These are phyloP conservation scores for Listronotus oregonensis DNA, from an alignment of 1,140 invertebrate genomes.

Conservation along the genomic window DNA sequence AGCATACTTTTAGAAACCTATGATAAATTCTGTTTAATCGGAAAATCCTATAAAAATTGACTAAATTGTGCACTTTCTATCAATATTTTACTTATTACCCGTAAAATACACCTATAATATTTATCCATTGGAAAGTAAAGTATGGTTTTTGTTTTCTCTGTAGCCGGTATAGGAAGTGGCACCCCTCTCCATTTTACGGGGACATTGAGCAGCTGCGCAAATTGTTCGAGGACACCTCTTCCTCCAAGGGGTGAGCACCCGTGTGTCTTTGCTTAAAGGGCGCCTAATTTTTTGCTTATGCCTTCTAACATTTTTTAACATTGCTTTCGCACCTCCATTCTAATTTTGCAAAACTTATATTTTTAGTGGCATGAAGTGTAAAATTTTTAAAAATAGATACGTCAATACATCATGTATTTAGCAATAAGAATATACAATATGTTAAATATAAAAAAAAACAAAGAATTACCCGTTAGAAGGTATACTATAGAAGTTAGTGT, in stretches of 20 bases:
- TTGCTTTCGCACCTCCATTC: background rate
- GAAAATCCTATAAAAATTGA: no score
- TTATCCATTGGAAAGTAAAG: background rate
- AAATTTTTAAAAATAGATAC: no score
- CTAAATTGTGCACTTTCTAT: no score
- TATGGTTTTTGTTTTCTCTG: conserved; percentile 26
- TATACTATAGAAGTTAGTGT: no score
- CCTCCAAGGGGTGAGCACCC: conserved; percentile 53
- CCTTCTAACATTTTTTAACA: conserved; percentile 4
- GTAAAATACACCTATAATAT: background rate
- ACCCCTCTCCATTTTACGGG: conserved; percentile 71
- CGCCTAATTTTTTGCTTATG: background rate
- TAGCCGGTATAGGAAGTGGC: conserved; percentile 71
- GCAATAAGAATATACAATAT: no score
- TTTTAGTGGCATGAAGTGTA: no score
- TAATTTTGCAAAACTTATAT: no score
- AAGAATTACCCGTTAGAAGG: no score
- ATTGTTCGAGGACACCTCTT: conserved; percentile 69
- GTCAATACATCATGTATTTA: no score
- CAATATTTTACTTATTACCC: background rate
- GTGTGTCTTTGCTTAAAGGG: conserved; percentile 24
- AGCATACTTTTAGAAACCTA: no score
- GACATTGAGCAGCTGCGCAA: conserved; percentile 74
- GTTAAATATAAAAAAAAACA: no score
- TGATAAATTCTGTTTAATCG: no score